A percentile compares a stretch with the other conserved stretches of the same genome.
Conservation (phyloP, 2,113 vertebrate species). For the Syngnathus scovelli region DNA sequence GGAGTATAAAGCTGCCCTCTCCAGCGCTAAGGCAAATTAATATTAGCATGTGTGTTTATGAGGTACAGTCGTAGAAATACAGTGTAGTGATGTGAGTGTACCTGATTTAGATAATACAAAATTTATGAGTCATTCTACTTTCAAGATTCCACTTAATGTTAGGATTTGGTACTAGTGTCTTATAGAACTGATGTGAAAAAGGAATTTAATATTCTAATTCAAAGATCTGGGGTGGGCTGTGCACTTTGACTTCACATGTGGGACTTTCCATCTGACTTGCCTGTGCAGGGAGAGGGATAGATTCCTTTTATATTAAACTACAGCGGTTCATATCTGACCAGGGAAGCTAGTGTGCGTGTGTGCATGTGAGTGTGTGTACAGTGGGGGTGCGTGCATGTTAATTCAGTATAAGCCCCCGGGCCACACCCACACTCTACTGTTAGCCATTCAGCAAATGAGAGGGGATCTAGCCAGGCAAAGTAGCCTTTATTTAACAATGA, state of each 20-base stretch:
- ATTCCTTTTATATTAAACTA: constrained; percentile 55
- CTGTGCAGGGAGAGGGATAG: constrained; percentile 26
- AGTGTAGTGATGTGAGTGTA: not conserved
- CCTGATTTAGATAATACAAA: not conserved
- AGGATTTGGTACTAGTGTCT: not conserved
- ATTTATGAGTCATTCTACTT: not conserved
- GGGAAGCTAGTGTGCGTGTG: constrained; percentile 37
- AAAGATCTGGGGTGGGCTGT: not conserved
- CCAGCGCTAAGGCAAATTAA: not conserved
- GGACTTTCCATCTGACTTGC: constrained; percentile 38
- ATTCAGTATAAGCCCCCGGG: constrained; percentile 54
- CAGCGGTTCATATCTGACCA: constrained; percentile 41
- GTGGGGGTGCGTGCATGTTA: constrained; percentile 56
- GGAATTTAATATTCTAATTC: not conserved
- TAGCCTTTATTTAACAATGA: constrained; percentile 48
- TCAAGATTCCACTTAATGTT: not conserved
- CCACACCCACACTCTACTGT: constrained; percentile 58
- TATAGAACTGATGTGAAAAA: not conserved
- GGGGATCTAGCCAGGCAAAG: constrained; percentile 46
- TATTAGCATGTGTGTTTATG: not conserved
- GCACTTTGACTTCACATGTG: constrained; percentile 37
- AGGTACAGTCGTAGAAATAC: not conserved
- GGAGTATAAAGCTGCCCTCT: not conserved
- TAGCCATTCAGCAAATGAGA: constrained; percentile 43
- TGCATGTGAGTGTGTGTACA: constrained; percentile 25